Evolutionary conservation across 1,140 invertebrate genomes (phyloP).

Genomic region (Euwallacea fornicatus): DNA sequence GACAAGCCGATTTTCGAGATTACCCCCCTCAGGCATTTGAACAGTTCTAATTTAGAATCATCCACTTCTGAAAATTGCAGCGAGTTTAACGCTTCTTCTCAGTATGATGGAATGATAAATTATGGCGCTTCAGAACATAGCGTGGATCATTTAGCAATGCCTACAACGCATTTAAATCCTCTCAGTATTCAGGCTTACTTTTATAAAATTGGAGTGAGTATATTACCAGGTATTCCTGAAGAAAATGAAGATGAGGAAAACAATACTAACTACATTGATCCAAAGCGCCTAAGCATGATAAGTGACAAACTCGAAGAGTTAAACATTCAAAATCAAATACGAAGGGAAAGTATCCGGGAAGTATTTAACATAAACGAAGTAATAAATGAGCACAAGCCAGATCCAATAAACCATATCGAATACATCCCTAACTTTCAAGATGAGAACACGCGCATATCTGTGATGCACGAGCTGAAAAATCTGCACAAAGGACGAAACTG

Average conservation of each 20-base stretch:
- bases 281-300: constrained; percentile 43
- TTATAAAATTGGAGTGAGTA: constrained; percentile 40
- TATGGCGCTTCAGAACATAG: constrained; percentile 5
- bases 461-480: constrained; percentile 35
- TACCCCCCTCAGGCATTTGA: too few relatives aligned
- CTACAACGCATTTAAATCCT: constrained; percentile 18
- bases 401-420: constrained; percentile 32
- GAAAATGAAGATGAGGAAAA: constrained; percentile 41
- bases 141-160: constrained; percentile 9
- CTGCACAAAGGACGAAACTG: constrained; percentile 12
- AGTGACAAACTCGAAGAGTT: constrained; percentile 43
- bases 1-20: background rate
- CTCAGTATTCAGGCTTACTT: constrained; percentile 39
- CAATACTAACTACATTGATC: constrained; percentile 38
- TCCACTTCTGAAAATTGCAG: too few relatives aligned
- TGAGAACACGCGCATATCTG: constrained; percentile 16
- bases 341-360: constrained; percentile 23
- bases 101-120: constrained; percentile 1
- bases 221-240: constrained; percentile 45
- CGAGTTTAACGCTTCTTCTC: background rate
- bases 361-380: constrained; percentile 31
- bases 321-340: constrained; percentile 27
- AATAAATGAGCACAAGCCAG: constrained; percentile 21
- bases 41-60: too few relatives aligned
- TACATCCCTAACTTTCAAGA: constrained; percentile 35